Conservation (phyloP, 2,113 vertebrate genomes). For the Poecilia latipinna region DNA sequence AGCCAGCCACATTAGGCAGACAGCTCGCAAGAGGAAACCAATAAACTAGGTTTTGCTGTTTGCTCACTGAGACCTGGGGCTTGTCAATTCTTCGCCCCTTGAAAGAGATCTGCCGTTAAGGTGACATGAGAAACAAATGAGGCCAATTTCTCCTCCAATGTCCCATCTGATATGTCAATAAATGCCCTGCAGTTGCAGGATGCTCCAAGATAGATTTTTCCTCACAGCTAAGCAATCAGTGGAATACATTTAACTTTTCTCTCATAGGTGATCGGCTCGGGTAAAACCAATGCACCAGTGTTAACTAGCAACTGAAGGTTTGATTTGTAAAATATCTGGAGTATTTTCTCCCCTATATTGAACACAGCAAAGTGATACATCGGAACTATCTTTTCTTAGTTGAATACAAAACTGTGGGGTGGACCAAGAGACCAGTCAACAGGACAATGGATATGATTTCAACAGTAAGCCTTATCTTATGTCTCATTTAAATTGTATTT, state of each 20-base stretch:
- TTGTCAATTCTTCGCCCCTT: conserved; percentile 80
- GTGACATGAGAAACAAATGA: conserved; percentile 84
- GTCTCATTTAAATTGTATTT: too few relatives aligned
- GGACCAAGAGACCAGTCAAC: background rate
- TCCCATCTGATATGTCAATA: conserved; percentile 84
- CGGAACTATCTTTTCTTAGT: too few relatives aligned
- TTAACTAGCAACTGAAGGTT: conserved; percentile 64
- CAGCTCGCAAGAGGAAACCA: conserved; percentile 72
- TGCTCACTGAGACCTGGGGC: conserved; percentile 74
- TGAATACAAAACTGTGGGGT: background rate
- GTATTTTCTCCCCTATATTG: background rate
- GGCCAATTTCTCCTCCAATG: conserved; percentile 83
- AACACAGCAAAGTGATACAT: background rate
- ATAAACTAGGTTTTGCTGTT: conserved; percentile 72
- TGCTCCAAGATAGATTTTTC: conserved; percentile 78
- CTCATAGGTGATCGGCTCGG: conserved; percentile 72
- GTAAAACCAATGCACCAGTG: conserved; percentile 70
- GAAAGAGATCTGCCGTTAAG: conserved; percentile 81
- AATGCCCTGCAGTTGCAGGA: conserved; percentile 74
- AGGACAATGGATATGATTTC: background rate
- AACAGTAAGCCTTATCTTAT: background rate
- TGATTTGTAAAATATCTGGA: conserved; percentile 61
- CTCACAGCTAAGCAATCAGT: conserved; percentile 76
- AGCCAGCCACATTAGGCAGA: conserved; percentile 61
- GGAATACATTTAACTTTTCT: conserved; percentile 77